Percentiles rank a stretch among this genome's conserved stretches.
Conservation (phyloP, 2,113 vertebrate species). For the Chloropsis hardwickii region DNA sequence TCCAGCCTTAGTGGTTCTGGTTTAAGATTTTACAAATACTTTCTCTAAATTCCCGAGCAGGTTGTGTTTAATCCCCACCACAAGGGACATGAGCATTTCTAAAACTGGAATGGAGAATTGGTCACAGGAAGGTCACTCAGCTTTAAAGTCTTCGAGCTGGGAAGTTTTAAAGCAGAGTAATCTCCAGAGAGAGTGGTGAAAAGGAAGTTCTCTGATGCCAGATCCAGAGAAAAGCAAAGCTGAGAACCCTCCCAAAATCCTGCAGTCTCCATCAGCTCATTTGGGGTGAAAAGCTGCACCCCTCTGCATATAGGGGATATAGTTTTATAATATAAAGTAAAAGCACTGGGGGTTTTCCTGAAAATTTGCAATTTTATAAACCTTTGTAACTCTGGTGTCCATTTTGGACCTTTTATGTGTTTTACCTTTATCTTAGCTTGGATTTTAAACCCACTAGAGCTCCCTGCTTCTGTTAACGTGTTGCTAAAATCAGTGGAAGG, state of each 20-base stretch:
- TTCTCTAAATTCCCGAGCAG: background rate
- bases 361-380: background rate
- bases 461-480: background rate
- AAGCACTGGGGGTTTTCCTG: background rate
- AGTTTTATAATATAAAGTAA: background rate
- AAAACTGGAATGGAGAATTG: background rate
- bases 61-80: background rate
- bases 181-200: background rate
- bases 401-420: background rate
- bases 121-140: background rate
- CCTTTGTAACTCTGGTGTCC: background rate
- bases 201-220: background rate
- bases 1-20: background rate
- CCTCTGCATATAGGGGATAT: rapidly evolving
- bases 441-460: background rate
- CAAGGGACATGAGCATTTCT: background rate
- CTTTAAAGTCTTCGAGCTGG: background rate
- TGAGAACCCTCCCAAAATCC: background rate
- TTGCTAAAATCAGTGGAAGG: background rate
- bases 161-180: background rate
- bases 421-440: background rate
- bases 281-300: background rate
- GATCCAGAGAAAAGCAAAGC: background rate
- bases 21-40: background rate
- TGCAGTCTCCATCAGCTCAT: background rate